Evolutionary conservation across 2,113 vertebrate genomes (phyloP), one percentile per base, ranked within the genome.

Genomic region (Crotalus horridus): DNA sequence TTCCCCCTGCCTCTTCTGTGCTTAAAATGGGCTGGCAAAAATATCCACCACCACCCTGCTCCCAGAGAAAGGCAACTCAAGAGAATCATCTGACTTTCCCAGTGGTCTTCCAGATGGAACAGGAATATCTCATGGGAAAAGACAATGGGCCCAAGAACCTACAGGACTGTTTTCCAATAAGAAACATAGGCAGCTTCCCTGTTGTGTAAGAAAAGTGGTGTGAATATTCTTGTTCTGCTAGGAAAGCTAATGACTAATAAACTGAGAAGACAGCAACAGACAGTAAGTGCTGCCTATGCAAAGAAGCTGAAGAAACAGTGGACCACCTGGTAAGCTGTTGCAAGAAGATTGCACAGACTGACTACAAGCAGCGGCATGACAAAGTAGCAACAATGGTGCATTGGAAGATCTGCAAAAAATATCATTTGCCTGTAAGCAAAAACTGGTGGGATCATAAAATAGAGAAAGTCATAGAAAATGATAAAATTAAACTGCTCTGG

Each of bases 1-100:
- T 95, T 92, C 17, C 17, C 2, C 94, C 94, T 95, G 95, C 93
- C 94, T 96, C 94, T 92, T 94, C 95, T 94, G 96, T 94, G 94
- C 94, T 94, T 94, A 94, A 95, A 87, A 95, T 91, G 93, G 61
- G 85, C 87, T 55, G 61, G 61, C 56, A 6, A 89, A 94, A 91
- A 90, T 9, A 55, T 43, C 11, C 48, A 51, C 0, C 2, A 39
- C n/a, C 87, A 92, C 92, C 24, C 74, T 1, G 1, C 26, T 13
- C 86, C 48, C 46, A 39, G 89, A 74, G 56, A 0, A 0, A 85
- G 33, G 7, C 1, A 9, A 48, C 89, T 0, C 0, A 0, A 2
- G 39, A 92, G 10, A 54, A 17, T 1, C 90, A 81, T 81, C 39
- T 87, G 33, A 13, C 39, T 33, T 48, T 24, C 1, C 6, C 53